phyloP scores from a whole-genome alignment of 2,113 vertebrate species.

The Theristicus caerulescens region DNA sequence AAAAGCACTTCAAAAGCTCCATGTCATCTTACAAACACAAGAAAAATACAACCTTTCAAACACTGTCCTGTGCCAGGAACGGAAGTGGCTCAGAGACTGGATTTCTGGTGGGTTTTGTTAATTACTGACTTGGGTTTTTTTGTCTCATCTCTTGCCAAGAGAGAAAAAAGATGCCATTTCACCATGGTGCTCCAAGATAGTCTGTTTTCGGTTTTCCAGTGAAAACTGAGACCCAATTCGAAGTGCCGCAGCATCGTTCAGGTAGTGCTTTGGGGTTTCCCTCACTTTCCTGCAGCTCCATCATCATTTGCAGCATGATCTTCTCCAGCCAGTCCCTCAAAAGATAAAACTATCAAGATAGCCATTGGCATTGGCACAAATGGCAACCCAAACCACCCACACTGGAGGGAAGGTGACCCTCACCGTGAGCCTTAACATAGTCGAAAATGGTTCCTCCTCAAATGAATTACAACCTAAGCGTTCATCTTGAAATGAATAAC shows the following conservation, averaged over 20 bases:
- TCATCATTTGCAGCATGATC: not conserved
- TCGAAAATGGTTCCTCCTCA: not conserved
- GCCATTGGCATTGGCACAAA: not conserved
- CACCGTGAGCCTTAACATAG: not conserved
- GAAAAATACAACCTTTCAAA: not conserved
- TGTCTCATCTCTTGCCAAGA: constrained; percentile 14
- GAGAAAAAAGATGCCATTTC: not conserved
- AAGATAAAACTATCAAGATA: not conserved
- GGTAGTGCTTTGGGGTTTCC: not conserved
- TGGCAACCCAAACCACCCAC: not conserved
- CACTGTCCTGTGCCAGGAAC: not conserved
- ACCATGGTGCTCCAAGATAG: not conserved
- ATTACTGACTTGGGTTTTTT: not conserved
- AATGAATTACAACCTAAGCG: not conserved
- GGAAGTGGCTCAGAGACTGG: not conserved
- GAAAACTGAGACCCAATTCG: not conserved
- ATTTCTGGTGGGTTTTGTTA: not conserved
- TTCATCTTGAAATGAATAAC: not conserved
- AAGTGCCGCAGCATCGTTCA: accelerated
- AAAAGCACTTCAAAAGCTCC: not conserved
- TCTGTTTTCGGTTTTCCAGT: not conserved
- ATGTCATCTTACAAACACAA: not conserved
- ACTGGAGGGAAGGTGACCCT: not conserved
- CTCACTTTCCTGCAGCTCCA: not conserved
- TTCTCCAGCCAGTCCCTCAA: not conserved